Evolutionary conservation across 2,888 invertebrate species (phyloP), one percentile per base, ranked within the genome.

Genomic region (Spatulosminthurus flaviceps): DNA sequence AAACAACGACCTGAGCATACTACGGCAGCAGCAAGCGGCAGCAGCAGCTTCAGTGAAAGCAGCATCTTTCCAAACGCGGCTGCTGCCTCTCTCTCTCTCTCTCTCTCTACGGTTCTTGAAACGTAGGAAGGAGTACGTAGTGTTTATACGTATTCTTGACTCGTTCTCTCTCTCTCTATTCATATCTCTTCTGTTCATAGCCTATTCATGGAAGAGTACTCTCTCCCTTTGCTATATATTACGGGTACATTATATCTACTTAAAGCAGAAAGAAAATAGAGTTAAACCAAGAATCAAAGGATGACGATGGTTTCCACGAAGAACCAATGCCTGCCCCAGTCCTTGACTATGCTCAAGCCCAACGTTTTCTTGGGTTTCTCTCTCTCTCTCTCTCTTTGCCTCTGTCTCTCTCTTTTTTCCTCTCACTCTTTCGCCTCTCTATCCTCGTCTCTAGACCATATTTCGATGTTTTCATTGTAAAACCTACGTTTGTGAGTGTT

Each of bases 321-420:
- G 51, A 51, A 51, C 13, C 26, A 22, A 26, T n/a, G 64, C 64
- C 64, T 22, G 64, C 22, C 24, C 64, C 11, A 64, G 64, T 26
- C 64, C 26, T 26, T 26, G 26, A 60, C 60, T 22, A 60, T 21
- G n/a, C 22, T 22, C 60, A 60, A 60, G 22, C 26, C 19, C n/a
- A 64, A 64, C 64, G 22, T 64, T 64, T 64, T 26, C 64, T 64
- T 64, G 64, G 26, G 64, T 72, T 66, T 67, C 61, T 66, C 70
- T 67, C 61, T 77, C 72, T 69, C 66, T 79, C 73, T 76, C 74
- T 21, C 78, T 76, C 29, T 60, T 61, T 77, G 51, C 29, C 60
- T 76, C 72, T 64, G 22, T 4, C 64, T 64, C 11, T 21, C 64
- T 64, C 78, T 16, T 77, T 51, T n/a, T 51, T 51, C 1, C 51